These are phyloP conservation scores for Microtus ochrogaster DNA, from an alignment of 2,113 vertebrate genomes.

Conservation along the genomic window DNA sequence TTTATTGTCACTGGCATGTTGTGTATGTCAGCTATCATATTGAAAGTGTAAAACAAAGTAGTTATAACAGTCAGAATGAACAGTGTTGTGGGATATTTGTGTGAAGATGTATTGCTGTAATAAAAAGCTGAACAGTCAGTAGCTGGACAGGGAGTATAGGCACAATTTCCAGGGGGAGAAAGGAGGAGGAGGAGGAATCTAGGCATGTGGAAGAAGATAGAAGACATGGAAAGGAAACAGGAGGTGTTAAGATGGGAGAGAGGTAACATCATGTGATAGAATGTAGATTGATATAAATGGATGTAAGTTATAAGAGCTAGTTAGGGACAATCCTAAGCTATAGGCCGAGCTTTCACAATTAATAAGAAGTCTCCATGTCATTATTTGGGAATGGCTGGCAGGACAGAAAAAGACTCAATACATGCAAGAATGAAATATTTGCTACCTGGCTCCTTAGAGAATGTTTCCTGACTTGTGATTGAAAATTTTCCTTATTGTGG, in stretches of 20 bases:
- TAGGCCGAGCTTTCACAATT: not conserved
- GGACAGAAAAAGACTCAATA: not conserved
- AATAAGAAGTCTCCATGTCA: not conserved
- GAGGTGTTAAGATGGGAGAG: not conserved
- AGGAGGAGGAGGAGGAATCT: not conserved
- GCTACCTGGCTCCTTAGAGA: not conserved
- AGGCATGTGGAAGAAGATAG: not conserved
- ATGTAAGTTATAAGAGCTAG: too few relatives aligned
- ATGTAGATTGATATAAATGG: not conserved
- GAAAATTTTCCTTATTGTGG: not conserved
- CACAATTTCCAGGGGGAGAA: too few relatives aligned
- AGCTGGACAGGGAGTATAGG: too few relatives aligned
- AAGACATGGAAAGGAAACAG: not conserved
- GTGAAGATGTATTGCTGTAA: not conserved
- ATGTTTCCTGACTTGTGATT: not conserved
- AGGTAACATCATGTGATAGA: not conserved
- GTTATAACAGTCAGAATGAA: not conserved
- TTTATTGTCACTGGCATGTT: conserved; percentile 6
- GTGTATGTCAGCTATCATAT: not conserved
- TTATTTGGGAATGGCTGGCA: not conserved
- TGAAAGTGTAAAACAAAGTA: not conserved
- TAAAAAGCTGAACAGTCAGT: too few relatives aligned
- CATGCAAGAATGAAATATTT: not conserved
- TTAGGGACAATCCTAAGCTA: not conserved
- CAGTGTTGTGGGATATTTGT: not conserved